Conservation (phyloP, 2,113 vertebrate genomes). For the Tragelaphus strepsiceros region DNA sequence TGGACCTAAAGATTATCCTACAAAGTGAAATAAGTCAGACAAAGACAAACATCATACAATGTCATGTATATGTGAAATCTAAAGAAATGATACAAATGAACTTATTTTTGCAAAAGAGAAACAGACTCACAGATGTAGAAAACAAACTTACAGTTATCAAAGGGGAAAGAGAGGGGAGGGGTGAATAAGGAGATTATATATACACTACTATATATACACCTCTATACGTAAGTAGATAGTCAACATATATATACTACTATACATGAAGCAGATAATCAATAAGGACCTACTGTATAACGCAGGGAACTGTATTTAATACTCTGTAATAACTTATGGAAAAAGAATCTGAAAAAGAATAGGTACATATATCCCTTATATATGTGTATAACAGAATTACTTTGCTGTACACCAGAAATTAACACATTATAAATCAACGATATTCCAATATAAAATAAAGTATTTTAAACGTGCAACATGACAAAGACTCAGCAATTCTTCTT, state of each 20-base stretch:
- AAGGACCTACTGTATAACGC: background rate
- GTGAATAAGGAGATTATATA: background rate
- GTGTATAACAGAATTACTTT: background rate
- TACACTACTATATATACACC: background rate
- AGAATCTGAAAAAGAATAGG: background rate
- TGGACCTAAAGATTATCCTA: background rate
- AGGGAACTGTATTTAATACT: background rate
- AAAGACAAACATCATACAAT: background rate
- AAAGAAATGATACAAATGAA: background rate
- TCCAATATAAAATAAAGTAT: background rate
- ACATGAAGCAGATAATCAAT: background rate
- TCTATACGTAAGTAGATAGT: background rate
- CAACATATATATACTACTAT: background rate
- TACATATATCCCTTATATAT: background rate
- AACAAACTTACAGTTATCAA: background rate
- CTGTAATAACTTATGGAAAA: background rate
- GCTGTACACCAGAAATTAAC: background rate
- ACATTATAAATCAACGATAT: background rate
- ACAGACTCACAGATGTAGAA: background rate
- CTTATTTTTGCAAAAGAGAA: background rate
- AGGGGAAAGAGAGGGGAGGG: background rate
- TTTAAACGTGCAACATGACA: background rate
- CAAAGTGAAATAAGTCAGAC: background rate
- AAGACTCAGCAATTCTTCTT: background rate
- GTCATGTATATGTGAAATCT: background rate